phyloP scores from a whole-genome alignment of 2,113 vertebrate genomes.

The Brachionichthys hirsutus region DNA sequence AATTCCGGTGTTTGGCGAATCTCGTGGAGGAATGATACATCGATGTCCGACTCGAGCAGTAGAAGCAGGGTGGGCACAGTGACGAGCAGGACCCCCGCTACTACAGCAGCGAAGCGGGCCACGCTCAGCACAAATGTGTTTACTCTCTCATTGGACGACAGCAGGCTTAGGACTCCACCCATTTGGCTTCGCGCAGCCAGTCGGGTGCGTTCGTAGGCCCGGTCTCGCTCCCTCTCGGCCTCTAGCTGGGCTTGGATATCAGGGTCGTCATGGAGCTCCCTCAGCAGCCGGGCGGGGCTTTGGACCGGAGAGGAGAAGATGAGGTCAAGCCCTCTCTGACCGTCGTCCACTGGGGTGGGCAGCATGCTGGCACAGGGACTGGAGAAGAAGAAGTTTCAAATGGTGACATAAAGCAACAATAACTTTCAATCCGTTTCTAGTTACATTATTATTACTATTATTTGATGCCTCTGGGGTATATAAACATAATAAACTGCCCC shows the following conservation, averaged over 20 bases:
- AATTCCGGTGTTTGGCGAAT: conserved; percentile 97
- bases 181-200: conserved; percentile 74
- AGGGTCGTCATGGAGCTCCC: conserved; percentile 86
- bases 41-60: conserved; percentile 94
- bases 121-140: conserved; percentile 88
- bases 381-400: not conserved
- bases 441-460: too few relatives aligned
- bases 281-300: conserved; percentile 82
- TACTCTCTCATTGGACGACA: conserved; percentile 84
- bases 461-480: too few relatives aligned
- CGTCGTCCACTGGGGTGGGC: conserved; percentile 88
- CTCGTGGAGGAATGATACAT: conserved; percentile 95
- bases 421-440: too few relatives aligned
- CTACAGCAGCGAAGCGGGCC: conserved; percentile 86
- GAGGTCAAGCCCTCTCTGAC: conserved; percentile 85
- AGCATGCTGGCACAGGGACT: conserved; percentile 93
- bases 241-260: conserved; percentile 91
- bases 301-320: conserved; percentile 89
- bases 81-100: conserved; percentile 79
- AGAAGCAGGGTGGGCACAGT: conserved; percentile 83
- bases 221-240: conserved; percentile 86
- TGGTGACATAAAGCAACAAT: too few relatives aligned
- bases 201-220: conserved; percentile 83
- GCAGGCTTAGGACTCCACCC: conserved; percentile 77
- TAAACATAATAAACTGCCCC: too few relatives aligned